Base-by-base conservation (phyloP, 2,888 invertebrate species). In the Xestia c-nigrum region DNA sequence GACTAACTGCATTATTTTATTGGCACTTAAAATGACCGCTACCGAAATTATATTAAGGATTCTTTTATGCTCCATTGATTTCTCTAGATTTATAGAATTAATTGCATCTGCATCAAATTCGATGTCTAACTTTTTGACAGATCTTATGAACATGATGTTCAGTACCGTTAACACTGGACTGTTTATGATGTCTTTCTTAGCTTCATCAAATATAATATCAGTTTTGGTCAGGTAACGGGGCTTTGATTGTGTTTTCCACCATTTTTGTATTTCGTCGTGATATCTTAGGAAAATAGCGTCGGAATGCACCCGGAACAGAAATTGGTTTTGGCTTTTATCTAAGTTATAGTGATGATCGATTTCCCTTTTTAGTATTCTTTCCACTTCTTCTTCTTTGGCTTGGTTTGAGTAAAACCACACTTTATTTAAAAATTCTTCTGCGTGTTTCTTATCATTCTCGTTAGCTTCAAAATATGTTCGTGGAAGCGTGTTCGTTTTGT, bases 401-500 rank as follows among this genome's bases (percentile, higher is more conserved):
- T 92, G 92, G 70, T 90, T 87, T 24, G 92, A 88, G 52, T 91
- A 92, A 86, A 92, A 91, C 90, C 91, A 92, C 64, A 92, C 80
- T 71, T 89, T 89, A 40, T 73, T 73, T 43, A 92, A 81, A 84
- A 90, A 92, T n/a, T 91, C 87, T 75, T 85, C 75, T 0, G 90
- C 91, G 61, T 87, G 81, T 24, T 73, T 74, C 76, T 82, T 88
- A 66, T 92, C 92, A 69, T 86, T 87, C 72, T 89, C 81, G 57
- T 87, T 86, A 63, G 84, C 85, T 43, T 89, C 73, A 79, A 92
- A 90, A 47, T 81, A 85, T 73, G 86, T 83, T 81, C 89, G 88
- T 24, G 92, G 92, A 64, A 91, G 92, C 43, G 78, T 86, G 57
- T 86, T 81, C 21, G 90, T 80, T n/a, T 86, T 84, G 7, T 91